Conservation (phyloP, 2,888 invertebrate genomes). For the Alentia gelatinosa region DNA sequence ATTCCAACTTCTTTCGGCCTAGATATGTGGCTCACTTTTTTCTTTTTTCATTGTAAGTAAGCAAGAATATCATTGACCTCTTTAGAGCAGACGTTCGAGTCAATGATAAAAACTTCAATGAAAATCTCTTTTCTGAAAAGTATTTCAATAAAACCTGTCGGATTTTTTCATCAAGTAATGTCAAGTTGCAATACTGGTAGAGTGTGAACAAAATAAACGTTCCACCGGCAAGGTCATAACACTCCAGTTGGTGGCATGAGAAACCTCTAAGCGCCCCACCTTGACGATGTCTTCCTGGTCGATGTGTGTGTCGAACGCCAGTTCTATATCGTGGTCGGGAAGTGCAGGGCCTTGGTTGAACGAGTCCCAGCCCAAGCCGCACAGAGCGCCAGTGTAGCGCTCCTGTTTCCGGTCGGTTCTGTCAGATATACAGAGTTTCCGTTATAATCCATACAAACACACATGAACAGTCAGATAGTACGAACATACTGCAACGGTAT, state of each 20-base stretch:
- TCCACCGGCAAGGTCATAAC: no score
- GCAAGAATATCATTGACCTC: no score
- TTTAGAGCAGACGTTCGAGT: background rate
- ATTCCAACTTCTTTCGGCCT: no score
- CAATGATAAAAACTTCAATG: background rate
- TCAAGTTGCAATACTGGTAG: background rate
- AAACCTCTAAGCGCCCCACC: no score
- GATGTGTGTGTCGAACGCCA: slow-evolving; percentile 86
- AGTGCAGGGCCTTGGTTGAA: slow-evolving; percentile 84
- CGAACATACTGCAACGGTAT: no score
- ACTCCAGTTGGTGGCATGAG: no score
- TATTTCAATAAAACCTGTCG: background rate
- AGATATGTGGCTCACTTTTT: no score
- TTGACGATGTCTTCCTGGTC: slow-evolving; percentile 74
- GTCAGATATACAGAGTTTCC: slow-evolving; percentile 58
- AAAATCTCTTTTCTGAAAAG: background rate
- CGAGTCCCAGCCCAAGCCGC: slow-evolving; percentile 89
- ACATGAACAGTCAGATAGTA: no score
- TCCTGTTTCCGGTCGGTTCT: slow-evolving; percentile 84
- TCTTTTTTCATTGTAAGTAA: no score
- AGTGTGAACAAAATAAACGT: background rate
- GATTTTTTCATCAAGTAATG: background rate
- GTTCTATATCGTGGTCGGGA: slow-evolving; percentile 91
- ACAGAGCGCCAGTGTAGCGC: slow-evolving; percentile 89
- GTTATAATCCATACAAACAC: no score